A percentile compares a stretch with the other conserved stretches of the same genome.
Conservation (phyloP, 2,888 invertebrate genomes). For the Antheraea assamensis region DNA sequence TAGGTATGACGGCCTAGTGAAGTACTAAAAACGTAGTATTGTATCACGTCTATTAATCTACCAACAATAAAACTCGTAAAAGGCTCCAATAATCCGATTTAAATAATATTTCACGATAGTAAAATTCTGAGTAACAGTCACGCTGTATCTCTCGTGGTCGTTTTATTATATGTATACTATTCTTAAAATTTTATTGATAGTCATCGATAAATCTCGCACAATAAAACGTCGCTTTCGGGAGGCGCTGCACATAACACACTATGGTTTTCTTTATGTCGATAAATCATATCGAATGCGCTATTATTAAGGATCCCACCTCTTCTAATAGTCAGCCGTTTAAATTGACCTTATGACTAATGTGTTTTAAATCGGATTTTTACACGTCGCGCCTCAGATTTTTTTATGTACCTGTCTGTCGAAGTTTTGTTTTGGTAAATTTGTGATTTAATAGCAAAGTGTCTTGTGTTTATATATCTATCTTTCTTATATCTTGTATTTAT, state of each 20-base stretch:
- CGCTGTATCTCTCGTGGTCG: slow-evolving; percentile 43
- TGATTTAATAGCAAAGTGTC: neutral
- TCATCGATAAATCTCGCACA: slow-evolving; percentile 61
- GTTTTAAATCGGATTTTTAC: slow-evolving; percentile 2
- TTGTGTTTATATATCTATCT: no score
- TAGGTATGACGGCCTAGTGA: neutral
- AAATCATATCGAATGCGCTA: slow-evolving; percentile 59
- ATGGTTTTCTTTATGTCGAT: slow-evolving; percentile 49
- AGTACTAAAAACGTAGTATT: neutral
- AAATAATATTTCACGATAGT: slow-evolving; percentile 54
- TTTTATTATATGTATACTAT: slow-evolving; percentile 55
- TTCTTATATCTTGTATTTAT: no score
- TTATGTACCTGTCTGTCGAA: neutral
- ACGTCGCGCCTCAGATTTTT: neutral
- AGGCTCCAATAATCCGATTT: slow-evolving; percentile 57
- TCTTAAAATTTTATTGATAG: slow-evolving; percentile 64
- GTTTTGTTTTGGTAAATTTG: neutral
- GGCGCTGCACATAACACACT: slow-evolving; percentile 63
- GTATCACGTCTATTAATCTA: slow-evolving; percentile 12
- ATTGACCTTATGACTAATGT: slow-evolving; percentile 4
- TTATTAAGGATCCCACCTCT: slow-evolving; percentile 58
- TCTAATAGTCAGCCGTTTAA: slow-evolving; percentile 21
- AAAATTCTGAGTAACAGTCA: slow-evolving; percentile 51
- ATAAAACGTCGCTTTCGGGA: slow-evolving; percentile 53
- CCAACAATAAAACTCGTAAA: slow-evolving; percentile 45